Percentiles rank a stretch among this genome's conserved stretches.
phyloP scores from a whole-genome alignment of 1,140 invertebrate species.

The Sminthurides bifidus region DNA sequence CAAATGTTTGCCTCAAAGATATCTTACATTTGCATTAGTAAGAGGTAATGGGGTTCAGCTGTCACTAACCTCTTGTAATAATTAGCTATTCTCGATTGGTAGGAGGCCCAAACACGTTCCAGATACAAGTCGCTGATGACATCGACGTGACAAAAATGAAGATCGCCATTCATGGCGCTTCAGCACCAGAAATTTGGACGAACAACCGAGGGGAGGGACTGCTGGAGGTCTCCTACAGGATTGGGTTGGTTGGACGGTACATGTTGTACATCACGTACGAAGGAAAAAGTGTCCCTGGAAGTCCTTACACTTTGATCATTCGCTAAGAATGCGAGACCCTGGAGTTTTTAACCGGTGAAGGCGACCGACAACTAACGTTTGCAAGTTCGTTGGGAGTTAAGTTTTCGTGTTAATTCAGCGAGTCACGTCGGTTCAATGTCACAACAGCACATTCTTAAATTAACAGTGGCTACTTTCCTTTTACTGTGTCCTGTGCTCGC shows the following conservation, averaged over 20 bases:
- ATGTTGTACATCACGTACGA: constrained; percentile 1
- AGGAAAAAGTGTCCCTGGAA: not conserved
- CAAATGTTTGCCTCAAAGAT: not conserved
- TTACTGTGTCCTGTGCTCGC: too few relatives aligned
- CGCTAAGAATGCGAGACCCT: not conserved
- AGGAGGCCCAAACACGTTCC: constrained; percentile 9
- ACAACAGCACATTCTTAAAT: too few relatives aligned
- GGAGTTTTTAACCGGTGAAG: too few relatives aligned
- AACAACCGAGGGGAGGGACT: constrained; percentile 5
- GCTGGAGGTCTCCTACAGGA: constrained; percentile 8
- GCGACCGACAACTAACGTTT: too few relatives aligned
- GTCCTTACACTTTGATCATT: constrained; percentile 7
- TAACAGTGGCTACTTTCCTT: too few relatives aligned
- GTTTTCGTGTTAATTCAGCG: too few relatives aligned
- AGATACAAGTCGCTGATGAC: not conserved
- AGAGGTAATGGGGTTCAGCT: too few relatives aligned
- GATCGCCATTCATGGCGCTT: not conserved
- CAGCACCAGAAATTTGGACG: constrained; percentile 4
- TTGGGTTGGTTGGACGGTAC: constrained; percentile 8
- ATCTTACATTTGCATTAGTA: not conserved
- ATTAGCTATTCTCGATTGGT: not conserved
- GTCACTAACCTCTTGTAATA: too few relatives aligned
- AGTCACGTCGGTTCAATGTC: too few relatives aligned
- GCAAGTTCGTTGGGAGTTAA: too few relatives aligned
- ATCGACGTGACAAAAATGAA: constrained; percentile 4